Percentiles rank a stretch among this genome's conserved stretches.
Conservation (phyloP, 92 coral and sea anemone genomes). For the Isaurus tuberculatus region DNA sequence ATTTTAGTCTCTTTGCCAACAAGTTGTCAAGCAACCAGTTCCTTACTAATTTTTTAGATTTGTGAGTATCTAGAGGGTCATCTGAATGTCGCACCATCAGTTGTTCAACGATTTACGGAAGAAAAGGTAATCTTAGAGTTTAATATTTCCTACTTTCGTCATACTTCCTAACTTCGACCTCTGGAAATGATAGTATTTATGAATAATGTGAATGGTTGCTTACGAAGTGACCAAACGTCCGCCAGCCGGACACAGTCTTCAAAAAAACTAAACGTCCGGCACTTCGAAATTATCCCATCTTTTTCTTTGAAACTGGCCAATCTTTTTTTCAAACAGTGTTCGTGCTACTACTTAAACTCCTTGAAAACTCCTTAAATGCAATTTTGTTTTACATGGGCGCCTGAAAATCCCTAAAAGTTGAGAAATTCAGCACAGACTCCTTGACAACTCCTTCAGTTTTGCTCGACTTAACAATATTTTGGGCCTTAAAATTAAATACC, state of each 20-base stretch:
- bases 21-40: slow-evolving; percentile 22
- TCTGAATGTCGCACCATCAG: slow-evolving; percentile 8
- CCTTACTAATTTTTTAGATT: slow-evolving; percentile 15
- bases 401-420: not conserved
- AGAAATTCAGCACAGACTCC: not conserved
- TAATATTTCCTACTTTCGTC: slow-evolving; percentile 11
- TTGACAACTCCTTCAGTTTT: not conserved
- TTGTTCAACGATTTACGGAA: slow-evolving; percentile 29
- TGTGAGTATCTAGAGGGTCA: slow-evolving; percentile 27
- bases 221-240: not conserved
- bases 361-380: not conserved
- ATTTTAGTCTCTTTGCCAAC: slow-evolving; percentile 16
- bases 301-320: not conserved
- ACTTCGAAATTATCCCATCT: not conserved
- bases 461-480: not conserved
- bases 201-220: not conserved
- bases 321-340: not conserved
- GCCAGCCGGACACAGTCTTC: too few relatives aligned
- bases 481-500: not conserved
- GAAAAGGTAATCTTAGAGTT: slow-evolving; percentile 7
- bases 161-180: not conserved
- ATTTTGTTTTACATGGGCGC: not conserved
- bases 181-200: not conserved
- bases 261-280: not conserved
- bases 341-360: not conserved